These are phyloP conservation scores for Peromyscus eremicus DNA, from an alignment of 2,797 vertebrate genomes.

Conservation along the genomic window DNA sequence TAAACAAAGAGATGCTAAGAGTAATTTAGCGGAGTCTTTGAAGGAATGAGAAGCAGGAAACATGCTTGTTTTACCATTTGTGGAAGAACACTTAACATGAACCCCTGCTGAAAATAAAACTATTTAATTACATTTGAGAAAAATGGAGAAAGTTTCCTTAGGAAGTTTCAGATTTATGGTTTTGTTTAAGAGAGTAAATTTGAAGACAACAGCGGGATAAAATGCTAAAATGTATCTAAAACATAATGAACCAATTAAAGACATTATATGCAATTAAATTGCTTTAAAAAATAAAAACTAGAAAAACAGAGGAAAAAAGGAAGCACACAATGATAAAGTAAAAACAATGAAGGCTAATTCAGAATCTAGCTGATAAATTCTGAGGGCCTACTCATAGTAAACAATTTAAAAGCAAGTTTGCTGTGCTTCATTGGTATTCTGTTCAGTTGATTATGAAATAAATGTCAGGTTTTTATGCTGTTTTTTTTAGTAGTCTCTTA, in stretches of 20 bases:
- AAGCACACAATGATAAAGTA: background rate
- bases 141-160: slow-evolving; percentile 53
- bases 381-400: background rate
- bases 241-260: background rate
- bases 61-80: slow-evolving; percentile 78
- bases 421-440: background rate
- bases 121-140: slow-evolving; percentile 79
- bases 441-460: background rate
- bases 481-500: background rate
- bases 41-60: slow-evolving; percentile 74
- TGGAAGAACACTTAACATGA: slow-evolving; percentile 77
- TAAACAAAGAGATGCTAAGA: slow-evolving; percentile 77
- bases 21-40: slow-evolving; percentile 80
- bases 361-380: background rate
- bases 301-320: background rate
- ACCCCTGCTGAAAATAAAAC: slow-evolving; percentile 77
- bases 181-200: slow-evolving; percentile 58
- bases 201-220: background rate
- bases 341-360: background rate
- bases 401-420: background rate
- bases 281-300: background rate
- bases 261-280: background rate
- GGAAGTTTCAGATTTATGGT: slow-evolving; percentile 67
- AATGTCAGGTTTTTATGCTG: background rate
- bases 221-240: slow-evolving; percentile 30